A percentile compares a stretch with the other conserved stretches of the same genome.
phyloP scores from a whole-genome alignment of 2,888 invertebrate species.

The Parnassius orleans region DNA sequence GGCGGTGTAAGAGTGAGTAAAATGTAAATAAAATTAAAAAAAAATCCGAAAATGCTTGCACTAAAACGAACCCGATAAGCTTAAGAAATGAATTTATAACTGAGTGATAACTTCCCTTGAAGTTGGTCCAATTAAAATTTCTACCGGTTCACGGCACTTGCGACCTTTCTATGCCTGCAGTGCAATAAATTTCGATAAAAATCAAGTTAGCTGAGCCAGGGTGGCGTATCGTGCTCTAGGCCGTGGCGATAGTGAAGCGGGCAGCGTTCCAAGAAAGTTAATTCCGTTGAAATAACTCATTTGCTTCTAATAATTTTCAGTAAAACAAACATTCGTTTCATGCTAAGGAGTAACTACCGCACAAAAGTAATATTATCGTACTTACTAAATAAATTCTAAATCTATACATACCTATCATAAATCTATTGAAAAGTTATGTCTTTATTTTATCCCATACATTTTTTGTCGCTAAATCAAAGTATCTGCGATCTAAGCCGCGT shows the following conservation, averaged over 20 bases:
- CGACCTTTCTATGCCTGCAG: slow-evolving; percentile 31
- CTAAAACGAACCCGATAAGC: slow-evolving; percentile 29
- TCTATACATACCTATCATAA: no score
- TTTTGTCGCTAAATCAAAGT: no score
- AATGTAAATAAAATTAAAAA: neutral
- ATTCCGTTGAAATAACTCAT: slow-evolving; percentile 15
- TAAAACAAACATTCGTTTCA: slow-evolving; percentile 17
- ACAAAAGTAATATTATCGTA: no score
- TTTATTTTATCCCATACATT: no score
- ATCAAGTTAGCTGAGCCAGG: slow-evolving; percentile 34
- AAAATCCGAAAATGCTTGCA: slow-evolving; percentile 10
- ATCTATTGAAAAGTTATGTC: no score
- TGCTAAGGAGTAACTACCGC: no score
- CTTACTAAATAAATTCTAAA: no score
- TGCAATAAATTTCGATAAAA: slow-evolving; percentile 53
- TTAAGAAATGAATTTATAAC: slow-evolving; percentile 21
- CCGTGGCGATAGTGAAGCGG: slow-evolving; percentile 4
- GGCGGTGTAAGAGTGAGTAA: neutral
- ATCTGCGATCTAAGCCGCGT: no score
- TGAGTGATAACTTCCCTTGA: slow-evolving; percentile 12
- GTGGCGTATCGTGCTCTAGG: slow-evolving; percentile 8
- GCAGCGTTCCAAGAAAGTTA: slow-evolving; percentile 28
- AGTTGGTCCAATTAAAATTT: slow-evolving; percentile 19
- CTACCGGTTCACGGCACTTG: slow-evolving; percentile 18
- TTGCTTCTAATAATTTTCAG: neutral